Evolutionary conservation across 2,888 invertebrate species (phyloP).

Genomic region (Yponomeuta plumbellus): DNA sequence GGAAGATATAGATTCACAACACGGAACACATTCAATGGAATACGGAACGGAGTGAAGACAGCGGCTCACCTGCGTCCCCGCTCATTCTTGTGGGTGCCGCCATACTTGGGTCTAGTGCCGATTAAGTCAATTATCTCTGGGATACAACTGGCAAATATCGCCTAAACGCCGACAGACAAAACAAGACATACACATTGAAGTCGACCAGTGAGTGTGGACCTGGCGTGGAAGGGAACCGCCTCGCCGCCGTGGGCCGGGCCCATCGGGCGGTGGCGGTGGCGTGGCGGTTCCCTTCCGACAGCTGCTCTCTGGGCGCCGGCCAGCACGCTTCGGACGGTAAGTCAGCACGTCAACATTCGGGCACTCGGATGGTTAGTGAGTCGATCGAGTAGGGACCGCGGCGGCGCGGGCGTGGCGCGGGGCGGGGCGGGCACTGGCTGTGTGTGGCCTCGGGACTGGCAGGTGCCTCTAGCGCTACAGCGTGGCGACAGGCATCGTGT

Average conservation of each 20-base stretch:
- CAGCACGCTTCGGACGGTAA: slow-evolving; percentile 20
- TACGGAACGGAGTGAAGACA: slow-evolving; percentile 77
- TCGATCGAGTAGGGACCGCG: slow-evolving; percentile 18
- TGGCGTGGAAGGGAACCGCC: slow-evolving; percentile 43
- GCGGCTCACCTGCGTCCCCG: slow-evolving; percentile 99
- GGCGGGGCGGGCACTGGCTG: slow-evolving; percentile 53
- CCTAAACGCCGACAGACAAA: slow-evolving; percentile 86
- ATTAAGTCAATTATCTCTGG: slow-evolving; percentile 99
- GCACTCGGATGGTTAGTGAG: slow-evolving; percentile 11
- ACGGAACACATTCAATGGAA: slow-evolving; percentile 78
- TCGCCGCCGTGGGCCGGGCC: slow-evolving; percentile 21
- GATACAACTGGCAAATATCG: slow-evolving; percentile 99
- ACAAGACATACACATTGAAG: slow-evolving; percentile 77
- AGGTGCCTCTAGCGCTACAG: slow-evolving; percentile 77
- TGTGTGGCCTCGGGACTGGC: slow-evolving; percentile 76
- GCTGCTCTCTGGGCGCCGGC: slow-evolving; percentile 22
- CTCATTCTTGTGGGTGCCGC: slow-evolving; percentile 99
- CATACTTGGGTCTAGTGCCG: slow-evolving; percentile 99
- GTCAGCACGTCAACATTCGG: slow-evolving; percentile 15
- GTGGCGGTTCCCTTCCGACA: slow-evolving; percentile 27
- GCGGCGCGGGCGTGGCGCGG: slow-evolving; percentile 28
- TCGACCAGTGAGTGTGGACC: slow-evolving; percentile 47
- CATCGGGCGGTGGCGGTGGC: slow-evolving; percentile 25
- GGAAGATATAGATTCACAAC: slow-evolving; percentile 75
- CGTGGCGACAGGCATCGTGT: slow-evolving; percentile 78